Percentiles rank a stretch among this genome's conserved stretches.
phyloP scores from a whole-genome alignment of 1,140 invertebrate species.

The Monochamus saltuarius region DNA sequence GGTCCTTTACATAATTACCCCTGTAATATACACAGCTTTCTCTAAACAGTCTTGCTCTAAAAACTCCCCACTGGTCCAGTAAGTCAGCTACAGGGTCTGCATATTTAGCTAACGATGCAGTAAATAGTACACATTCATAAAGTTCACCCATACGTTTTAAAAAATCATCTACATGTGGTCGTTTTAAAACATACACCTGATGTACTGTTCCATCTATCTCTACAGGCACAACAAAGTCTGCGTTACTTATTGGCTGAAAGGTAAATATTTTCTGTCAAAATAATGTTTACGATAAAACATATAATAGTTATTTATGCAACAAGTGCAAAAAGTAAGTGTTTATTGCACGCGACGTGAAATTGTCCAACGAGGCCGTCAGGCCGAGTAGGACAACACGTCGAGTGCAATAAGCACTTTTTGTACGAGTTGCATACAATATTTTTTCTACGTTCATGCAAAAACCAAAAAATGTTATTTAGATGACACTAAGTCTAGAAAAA shows the following conservation, averaged over 20 bases:
- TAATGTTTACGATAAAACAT: background rate
- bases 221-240: slow-evolving; percentile 99
- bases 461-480: too few species aligned
- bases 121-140: slow-evolving; percentile 99
- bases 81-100: slow-evolving; percentile 99
- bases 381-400: too few species aligned
- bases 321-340: too few species aligned
- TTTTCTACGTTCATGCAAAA: too few species aligned
- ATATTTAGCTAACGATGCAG: slow-evolving; percentile 98
- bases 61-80: slow-evolving; percentile 96
- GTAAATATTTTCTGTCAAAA: slow-evolving; percentile 28
- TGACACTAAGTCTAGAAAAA: too few species aligned
- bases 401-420: too few species aligned
- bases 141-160: slow-evolving; percentile 96
- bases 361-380: too few species aligned
- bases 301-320: too few species aligned
- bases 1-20: slow-evolving; percentile 99
- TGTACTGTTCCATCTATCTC: slow-evolving; percentile 99
- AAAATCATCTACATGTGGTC: slow-evolving; percentile 99
- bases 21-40: slow-evolving; percentile 99
- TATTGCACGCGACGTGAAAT: too few species aligned
- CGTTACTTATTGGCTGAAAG: slow-evolving; percentile 96
- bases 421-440: too few species aligned
- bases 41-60: slow-evolving; percentile 93
- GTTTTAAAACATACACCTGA: slow-evolving; percentile 98